Conservation (phyloP, 2,888 invertebrate genomes). For the Anorthoa munda region DNA sequence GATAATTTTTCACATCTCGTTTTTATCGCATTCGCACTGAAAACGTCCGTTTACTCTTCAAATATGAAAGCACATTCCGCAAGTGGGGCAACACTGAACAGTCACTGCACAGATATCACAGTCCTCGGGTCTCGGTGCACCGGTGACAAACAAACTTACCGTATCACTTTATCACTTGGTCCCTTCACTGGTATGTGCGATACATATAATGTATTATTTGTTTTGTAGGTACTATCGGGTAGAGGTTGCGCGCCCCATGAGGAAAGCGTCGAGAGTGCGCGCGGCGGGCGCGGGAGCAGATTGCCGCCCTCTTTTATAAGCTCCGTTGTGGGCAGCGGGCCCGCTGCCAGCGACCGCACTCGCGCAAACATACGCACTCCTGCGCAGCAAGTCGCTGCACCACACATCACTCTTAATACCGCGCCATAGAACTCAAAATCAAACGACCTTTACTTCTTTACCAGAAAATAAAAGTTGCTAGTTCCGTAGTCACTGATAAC, state of each 20-base stretch:
- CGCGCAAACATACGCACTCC: constrained; percentile 67
- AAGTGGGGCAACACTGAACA: constrained; percentile 84
- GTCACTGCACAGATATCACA: constrained; percentile 87
- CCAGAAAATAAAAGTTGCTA: constrained; percentile 63
- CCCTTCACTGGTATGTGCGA: constrained; percentile 83
- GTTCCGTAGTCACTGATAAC: constrained; percentile 71
- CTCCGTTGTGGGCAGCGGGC: constrained; percentile 86
- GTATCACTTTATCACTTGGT: constrained; percentile 90
- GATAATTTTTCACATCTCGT: constrained; percentile 66
- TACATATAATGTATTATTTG: constrained; percentile 82
- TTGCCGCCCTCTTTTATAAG: constrained; percentile 89
- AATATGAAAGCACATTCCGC: constrained; percentile 75
- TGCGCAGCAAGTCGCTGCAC: constrained; percentile 30
- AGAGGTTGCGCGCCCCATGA: constrained; percentile 90
- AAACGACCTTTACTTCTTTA: constrained; percentile 8
- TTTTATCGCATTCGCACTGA: constrained; percentile 66
- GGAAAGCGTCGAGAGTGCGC: constrained; percentile 87
- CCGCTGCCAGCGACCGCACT: constrained; percentile 79
- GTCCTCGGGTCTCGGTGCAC: constrained; percentile 79
- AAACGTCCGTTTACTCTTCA: constrained; percentile 75
- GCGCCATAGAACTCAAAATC: constrained; percentile 66
- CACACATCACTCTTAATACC: constrained; percentile 59
- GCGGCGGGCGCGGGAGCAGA: constrained; percentile 88
- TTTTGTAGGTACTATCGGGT: constrained; percentile 85
- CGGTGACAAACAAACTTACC: constrained; percentile 85